phyloP scores from a whole-genome alignment of 2,888 invertebrate species.

The Acleris cristana region DNA sequence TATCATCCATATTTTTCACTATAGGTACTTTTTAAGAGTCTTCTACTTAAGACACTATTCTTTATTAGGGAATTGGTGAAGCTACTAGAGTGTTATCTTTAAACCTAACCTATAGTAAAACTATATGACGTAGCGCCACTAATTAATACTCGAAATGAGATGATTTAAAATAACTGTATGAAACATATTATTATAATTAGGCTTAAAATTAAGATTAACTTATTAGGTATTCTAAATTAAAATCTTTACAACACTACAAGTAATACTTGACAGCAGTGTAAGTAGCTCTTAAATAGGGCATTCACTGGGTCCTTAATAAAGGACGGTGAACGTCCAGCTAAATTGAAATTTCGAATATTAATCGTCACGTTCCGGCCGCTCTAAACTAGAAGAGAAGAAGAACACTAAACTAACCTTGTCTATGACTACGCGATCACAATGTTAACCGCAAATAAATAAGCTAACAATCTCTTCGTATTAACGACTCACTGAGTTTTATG shows the following conservation, averaged over 20 bases:
- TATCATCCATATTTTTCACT: no score
- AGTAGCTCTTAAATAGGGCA: background rate
- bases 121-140: slow-evolving; percentile 13
- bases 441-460: slow-evolving; percentile 35
- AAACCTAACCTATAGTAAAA: slow-evolving; percentile 23
- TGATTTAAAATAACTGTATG: slow-evolving; percentile 5
- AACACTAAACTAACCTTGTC: slow-evolving; percentile 44
- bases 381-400: slow-evolving; percentile 62
- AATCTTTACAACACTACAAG: background rate
- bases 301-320: background rate
- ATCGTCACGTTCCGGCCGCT: slow-evolving; percentile 58
- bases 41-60: no score
- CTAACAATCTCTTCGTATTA: slow-evolving; percentile 29
- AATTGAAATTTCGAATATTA: slow-evolving; percentile 21
- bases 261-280: slow-evolving; percentile 2
- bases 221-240: background rate
- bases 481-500: slow-evolving; percentile 41
- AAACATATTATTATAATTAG: background rate
- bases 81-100: background rate
- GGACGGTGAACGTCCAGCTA: background rate
- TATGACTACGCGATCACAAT: slow-evolving; percentile 32
- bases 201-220: background rate
- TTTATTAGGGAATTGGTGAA: no score
- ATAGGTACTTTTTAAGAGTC: no score
- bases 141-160: slow-evolving; percentile 33